phyloP scores from a whole-genome alignment of 2,113 vertebrate species.

The Podocnemis expansa region DNA sequence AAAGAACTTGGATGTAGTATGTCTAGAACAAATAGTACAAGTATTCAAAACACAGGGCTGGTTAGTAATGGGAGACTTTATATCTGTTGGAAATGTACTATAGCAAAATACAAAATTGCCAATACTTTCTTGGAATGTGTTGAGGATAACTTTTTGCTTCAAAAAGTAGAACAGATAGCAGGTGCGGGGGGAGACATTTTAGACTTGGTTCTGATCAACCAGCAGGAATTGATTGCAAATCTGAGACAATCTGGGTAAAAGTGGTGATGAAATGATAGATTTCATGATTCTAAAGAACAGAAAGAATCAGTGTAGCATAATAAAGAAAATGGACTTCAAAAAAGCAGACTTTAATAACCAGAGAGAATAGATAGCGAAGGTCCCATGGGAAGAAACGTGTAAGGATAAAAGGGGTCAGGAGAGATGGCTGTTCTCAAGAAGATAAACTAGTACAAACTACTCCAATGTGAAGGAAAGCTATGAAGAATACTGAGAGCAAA shows the following conservation, averaged over 20 bases:
- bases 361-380: background rate
- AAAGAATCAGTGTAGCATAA: background rate
- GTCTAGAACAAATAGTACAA: background rate
- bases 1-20: background rate
- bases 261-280: background rate
- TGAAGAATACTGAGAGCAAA: background rate
- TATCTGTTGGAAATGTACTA: background rate
- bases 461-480: background rate
- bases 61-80: background rate
- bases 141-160: background rate
- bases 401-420: background rate
- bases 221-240: background rate
- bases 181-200: background rate
- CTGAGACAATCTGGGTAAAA: background rate
- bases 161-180: background rate
- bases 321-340: background rate
- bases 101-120: background rate
- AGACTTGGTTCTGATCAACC: background rate
- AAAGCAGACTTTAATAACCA: background rate
- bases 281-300: background rate
- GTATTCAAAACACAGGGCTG: background rate
- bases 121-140: background rate
- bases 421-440: background rate
- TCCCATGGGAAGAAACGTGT: background rate
- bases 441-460: background rate